These are phyloP conservation scores for Hemibates koningsi DNA, from an alignment of 2,113 vertebrate species.

Conservation along the genomic window DNA sequence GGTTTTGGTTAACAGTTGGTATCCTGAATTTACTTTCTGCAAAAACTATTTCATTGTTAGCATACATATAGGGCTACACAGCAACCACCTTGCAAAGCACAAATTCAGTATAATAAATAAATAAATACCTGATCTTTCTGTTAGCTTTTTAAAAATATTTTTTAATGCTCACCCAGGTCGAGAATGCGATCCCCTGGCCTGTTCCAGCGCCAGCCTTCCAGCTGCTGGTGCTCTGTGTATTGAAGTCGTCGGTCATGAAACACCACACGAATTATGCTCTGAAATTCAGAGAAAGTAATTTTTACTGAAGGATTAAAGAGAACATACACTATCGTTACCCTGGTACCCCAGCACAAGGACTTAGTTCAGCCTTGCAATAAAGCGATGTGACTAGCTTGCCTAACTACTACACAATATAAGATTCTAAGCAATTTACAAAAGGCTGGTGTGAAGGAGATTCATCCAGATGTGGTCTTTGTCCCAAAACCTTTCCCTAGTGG, in stretches of 20 bases:
- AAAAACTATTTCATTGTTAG: neutral
- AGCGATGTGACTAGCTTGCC: neutral
- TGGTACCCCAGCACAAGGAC: neutral
- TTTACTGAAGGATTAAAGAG: neutral
- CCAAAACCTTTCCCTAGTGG: neutral
- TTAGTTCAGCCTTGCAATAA: neutral
- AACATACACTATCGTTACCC: neutral
- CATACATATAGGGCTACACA: neutral
- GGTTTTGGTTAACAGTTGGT: neutral
- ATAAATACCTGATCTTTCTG: neutral
- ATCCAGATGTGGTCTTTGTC: neutral
- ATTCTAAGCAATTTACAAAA: neutral
- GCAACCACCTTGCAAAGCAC: neutral
- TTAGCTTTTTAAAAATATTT: neutral
- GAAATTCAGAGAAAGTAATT: neutral
- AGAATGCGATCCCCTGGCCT: slow-evolving; percentile 93
- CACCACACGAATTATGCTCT: slow-evolving; percentile 97
- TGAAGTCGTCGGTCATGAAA: slow-evolving; percentile 94
- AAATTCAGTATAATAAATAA: neutral
- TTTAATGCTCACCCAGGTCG: slow-evolving; percentile 80
- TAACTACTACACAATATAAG: neutral
- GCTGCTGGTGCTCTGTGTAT: slow-evolving; percentile 96
- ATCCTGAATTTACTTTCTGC: neutral
- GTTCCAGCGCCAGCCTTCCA: slow-evolving; percentile 98
- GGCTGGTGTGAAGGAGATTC: neutral